phyloP scores from a whole-genome alignment of 2,888 invertebrate species.

The Lissonota sp. region DNA sequence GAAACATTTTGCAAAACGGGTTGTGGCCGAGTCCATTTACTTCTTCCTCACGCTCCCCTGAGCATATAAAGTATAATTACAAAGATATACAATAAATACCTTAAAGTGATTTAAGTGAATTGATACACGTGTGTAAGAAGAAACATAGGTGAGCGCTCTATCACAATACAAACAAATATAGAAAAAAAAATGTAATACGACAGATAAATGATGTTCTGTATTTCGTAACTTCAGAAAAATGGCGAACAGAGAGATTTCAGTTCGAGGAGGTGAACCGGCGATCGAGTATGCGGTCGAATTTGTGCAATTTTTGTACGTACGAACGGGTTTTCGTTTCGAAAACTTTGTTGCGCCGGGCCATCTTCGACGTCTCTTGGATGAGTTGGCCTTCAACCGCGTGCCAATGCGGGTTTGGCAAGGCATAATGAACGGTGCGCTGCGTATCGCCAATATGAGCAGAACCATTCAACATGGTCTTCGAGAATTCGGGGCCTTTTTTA shows the following conservation, averaged over 20 bases:
- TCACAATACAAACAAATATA: not conserved
- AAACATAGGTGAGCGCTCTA: too few species aligned
- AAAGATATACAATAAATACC: too few species aligned
- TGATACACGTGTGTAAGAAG: too few species aligned
- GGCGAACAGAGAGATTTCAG: not conserved
- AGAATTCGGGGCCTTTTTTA: conserved; percentile 27
- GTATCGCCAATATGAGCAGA: conserved; percentile 7
- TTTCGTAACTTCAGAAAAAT: not conserved
- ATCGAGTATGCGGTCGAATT: not conserved
- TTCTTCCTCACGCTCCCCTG: too few species aligned
- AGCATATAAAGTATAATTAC: too few species aligned
- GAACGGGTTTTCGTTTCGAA: conserved; percentile 10
- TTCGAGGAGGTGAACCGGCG: not conserved
- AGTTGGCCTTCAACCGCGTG: conserved; percentile 33
- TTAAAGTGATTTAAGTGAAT: too few species aligned
- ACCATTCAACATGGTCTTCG: not conserved
- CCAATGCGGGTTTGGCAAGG: conserved; percentile 24
- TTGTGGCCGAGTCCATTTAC: too few species aligned
- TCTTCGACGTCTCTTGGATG: conserved; percentile 1
- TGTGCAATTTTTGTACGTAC: not conserved
- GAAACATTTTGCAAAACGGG: too few species aligned
- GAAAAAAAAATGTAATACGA: not conserved
- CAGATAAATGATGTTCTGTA: not conserved
- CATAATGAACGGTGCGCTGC: not conserved
- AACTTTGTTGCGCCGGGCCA: conserved; percentile 14